These are phyloP conservation scores for Alaudala cheleensis DNA, from an alignment of 2,113 vertebrate genomes.

Conservation along the genomic window DNA sequence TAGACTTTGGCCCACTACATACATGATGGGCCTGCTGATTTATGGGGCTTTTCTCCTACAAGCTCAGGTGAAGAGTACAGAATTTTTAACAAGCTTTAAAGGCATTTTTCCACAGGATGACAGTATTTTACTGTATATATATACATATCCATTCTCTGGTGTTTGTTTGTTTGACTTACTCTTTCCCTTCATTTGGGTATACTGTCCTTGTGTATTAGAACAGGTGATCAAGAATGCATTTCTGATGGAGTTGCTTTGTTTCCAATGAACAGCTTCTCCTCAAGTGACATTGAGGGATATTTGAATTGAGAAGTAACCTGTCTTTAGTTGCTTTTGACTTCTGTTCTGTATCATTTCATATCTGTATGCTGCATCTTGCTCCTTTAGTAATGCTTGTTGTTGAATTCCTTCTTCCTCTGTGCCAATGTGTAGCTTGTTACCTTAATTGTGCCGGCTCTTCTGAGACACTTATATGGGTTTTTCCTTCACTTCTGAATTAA, in stretches of 20 bases:
- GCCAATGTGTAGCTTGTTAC: neutral
- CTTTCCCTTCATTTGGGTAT: neutral
- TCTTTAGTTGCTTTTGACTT: neutral
- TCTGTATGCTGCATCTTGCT: neutral
- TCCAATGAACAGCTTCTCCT: neutral
- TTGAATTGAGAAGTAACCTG: neutral
- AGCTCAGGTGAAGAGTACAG: neutral
- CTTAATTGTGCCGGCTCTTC: neutral
- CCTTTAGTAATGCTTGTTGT: neutral
- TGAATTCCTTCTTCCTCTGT: neutral
- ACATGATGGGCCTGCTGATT: neutral
- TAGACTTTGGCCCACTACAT: neutral
- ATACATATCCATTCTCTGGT: neutral
- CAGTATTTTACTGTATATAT: neutral
- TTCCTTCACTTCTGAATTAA: neutral
- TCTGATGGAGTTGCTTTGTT: neutral
- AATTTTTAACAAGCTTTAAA: neutral
- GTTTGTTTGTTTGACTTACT: neutral
- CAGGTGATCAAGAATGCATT: neutral
- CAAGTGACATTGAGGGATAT: neutral
- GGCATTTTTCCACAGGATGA: neutral
- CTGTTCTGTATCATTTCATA: neutral
- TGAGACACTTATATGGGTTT: neutral
- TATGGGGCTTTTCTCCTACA: neutral
- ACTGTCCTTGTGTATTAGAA: neutral